Evolutionary conservation across 2,797 vertebrate species (phyloP).

Genomic region (Mormyrus proboscirostris): DNA sequence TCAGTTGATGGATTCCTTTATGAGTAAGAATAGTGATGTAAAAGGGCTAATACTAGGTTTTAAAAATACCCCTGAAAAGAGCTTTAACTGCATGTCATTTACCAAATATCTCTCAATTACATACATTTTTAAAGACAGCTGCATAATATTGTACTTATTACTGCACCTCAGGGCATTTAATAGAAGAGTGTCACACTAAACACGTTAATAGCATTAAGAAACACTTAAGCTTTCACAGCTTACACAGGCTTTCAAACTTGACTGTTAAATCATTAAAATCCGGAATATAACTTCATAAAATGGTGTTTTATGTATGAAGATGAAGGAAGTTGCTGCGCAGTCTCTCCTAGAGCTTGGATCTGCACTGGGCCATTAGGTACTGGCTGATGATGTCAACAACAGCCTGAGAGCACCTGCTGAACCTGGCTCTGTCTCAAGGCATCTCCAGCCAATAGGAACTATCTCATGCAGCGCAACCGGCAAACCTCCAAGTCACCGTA

Average conservation of each 20-base stretch:
- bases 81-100: background rate
- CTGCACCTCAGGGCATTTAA: background rate
- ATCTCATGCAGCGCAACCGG: slow-evolving; percentile 22
- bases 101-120: background rate
- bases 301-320: background rate
- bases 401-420: slow-evolving; percentile 31
- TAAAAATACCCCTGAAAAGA: background rate
- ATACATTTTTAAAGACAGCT: background rate
- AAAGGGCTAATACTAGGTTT: background rate
- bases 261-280: background rate
- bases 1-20: background rate
- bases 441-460: slow-evolving; percentile 37
- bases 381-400: slow-evolving; percentile 14
- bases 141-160: background rate
- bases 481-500: slow-evolving; percentile 24
- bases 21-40: background rate
- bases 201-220: background rate
- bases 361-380: slow-evolving; percentile 30
- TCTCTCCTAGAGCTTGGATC: slow-evolving; percentile 23
- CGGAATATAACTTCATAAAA: background rate
- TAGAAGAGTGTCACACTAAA: background rate
- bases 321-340: background rate
- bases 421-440: slow-evolving; percentile 35
- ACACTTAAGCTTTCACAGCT: background rate
- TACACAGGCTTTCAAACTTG: background rate